These are phyloP conservation scores for Piaya cayana DNA, from an alignment of 2,113 vertebrate genomes.

Conservation along the genomic window DNA sequence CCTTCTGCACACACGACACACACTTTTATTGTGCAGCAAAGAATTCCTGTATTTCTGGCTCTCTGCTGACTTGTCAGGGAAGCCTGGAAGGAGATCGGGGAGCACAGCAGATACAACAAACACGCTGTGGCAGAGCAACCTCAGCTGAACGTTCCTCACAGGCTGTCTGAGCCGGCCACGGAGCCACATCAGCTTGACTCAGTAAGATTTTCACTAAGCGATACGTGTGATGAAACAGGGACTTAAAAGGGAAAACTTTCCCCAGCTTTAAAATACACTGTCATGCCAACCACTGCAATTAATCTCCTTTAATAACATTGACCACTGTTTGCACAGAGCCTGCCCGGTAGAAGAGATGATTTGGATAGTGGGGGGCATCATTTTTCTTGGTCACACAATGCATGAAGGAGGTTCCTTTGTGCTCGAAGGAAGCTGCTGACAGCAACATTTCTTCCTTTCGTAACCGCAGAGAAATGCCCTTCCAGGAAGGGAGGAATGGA, in stretches of 20 bases:
- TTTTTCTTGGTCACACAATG: background rate
- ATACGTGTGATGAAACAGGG: background rate
- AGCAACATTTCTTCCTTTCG: constrained; percentile 32
- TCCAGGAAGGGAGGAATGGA: constrained; percentile 34
- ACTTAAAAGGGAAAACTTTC: background rate
- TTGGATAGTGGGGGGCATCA: background rate
- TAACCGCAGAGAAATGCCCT: constrained; percentile 2
- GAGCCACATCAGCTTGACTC: background rate
- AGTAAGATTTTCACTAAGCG: background rate
- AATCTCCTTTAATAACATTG: background rate
- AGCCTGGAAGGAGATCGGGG: background rate
- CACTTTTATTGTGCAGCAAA: background rate
- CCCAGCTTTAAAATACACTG: background rate
- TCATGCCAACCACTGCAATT: background rate
- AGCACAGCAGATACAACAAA: background rate
- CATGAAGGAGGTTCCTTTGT: background rate
- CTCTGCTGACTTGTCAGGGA: background rate
- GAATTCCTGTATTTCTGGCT: background rate
- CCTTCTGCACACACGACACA: background rate
- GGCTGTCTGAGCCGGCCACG: background rate
- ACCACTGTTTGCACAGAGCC: background rate
- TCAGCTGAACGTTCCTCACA: background rate
- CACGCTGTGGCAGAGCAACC: background rate
- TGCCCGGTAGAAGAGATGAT: background rate
- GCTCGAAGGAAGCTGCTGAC: constrained; percentile 41